Evolutionary conservation across 2,888 invertebrate genomes (phyloP).

Genomic region (Anodontia alba): DNA sequence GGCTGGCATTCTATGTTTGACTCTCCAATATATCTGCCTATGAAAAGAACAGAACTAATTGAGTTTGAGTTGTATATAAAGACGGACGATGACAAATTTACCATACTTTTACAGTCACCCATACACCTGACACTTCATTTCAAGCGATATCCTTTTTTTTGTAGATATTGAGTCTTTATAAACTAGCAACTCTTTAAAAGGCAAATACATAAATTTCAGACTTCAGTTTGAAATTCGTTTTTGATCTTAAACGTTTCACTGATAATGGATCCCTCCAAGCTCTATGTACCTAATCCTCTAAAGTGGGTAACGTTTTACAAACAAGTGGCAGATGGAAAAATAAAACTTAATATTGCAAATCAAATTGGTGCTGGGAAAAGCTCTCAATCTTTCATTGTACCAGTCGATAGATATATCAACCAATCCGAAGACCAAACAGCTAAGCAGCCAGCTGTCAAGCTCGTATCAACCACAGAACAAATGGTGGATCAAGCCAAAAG

Average conservation of each 20-base stretch:
- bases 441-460: background rate
- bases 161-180: background rate
- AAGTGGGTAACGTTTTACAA: slow-evolving; percentile 24
- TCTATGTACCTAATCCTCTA: slow-evolving; percentile 45
- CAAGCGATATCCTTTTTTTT: slow-evolving; percentile 20
- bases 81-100: background rate
- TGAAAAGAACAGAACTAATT: slow-evolving; percentile 21
- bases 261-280: slow-evolving; percentile 27
- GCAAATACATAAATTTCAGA: too few species aligned
- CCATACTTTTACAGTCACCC: slow-evolving; percentile 15
- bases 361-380: slow-evolving; percentile 14
- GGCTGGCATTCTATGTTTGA: slow-evolving; percentile 10
- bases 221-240: too few species aligned
- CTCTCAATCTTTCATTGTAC: background rate
- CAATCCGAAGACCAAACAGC: background rate
- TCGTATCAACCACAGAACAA: background rate
- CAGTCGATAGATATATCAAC: background rate
- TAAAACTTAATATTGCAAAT: background rate
- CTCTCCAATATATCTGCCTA: slow-evolving; percentile 16
- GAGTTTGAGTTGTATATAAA: slow-evolving; percentile 35
- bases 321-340: slow-evolving; percentile 7
- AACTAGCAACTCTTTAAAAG: background rate
- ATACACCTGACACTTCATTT: slow-evolving; percentile 29
- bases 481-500: background rate
- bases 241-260: background rate